Percentiles rank a stretch among this genome's conserved stretches.
phyloP scores from a whole-genome alignment of 2,113 vertebrate genomes.

The Dasyornis broadbenti region DNA sequence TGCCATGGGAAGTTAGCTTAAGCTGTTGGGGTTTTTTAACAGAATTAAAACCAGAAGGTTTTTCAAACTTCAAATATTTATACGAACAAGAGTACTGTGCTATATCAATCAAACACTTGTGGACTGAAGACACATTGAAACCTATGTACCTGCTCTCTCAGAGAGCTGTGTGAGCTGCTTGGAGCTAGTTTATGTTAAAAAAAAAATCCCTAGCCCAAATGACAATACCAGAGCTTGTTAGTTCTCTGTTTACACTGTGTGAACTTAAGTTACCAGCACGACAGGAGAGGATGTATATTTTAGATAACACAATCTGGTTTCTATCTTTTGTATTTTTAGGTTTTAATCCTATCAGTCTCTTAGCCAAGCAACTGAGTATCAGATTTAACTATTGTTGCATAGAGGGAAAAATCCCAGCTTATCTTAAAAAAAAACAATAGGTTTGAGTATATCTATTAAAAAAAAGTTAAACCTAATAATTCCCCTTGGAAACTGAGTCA shows the following conservation, averaged over 20 bases:
- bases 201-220: not conserved
- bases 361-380: conserved; percentile 34
- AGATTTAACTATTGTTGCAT: conserved; percentile 20
- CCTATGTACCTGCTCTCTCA: not conserved
- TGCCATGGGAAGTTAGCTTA: conserved; percentile 35
- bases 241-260: conserved; percentile 25
- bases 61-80: conserved; percentile 79
- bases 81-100: conserved; percentile 57
- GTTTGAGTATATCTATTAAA: not conserved
- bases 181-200: conserved; percentile 16
- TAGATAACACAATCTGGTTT: conserved; percentile 72
- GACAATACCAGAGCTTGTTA: conserved; percentile 30
- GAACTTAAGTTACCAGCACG: conserved; percentile 53
- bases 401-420: not conserved
- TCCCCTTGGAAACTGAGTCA: not conserved
- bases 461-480: not conserved
- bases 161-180: not conserved
- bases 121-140: not conserved
- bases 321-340: conserved; percentile 56
- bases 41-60: conserved; percentile 66
- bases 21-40: conserved; percentile 18
- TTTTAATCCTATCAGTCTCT: conserved; percentile 56
- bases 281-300: conserved; percentile 72
- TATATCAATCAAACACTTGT: conserved; percentile 61
- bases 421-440: not conserved